Evolutionary conservation across 2,888 invertebrate species (phyloP), one percentile per base, ranked within the genome.

Genomic region (Kuschelorhynchus macadamiae): DNA sequence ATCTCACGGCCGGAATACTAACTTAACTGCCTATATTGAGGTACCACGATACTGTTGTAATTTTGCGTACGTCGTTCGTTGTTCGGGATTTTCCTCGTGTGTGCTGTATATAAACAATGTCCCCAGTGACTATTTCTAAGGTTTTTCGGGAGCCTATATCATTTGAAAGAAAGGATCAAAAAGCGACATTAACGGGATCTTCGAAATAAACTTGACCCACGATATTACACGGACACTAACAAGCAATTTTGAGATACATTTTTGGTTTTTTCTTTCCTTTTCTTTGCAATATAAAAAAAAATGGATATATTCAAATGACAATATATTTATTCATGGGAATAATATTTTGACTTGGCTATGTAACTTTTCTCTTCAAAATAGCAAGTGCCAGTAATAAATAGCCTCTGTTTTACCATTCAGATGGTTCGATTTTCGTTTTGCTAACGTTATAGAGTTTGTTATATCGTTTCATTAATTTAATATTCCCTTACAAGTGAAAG

Each of bases 181-280:
- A 44, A 33, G 17, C 20, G 16, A 55, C 18, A 21, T 7, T 39
- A 5, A 17, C 32, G 33, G 18, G 30, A 50, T 49, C 30, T 36
- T 39, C 39, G 21, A 55, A 25, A 11, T 1, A 12, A 5, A 8
- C 30, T 30, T 25, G n/a, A 30, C 12, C 21, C 30, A 25, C 42
- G 55, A 42, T 55, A 42, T 55, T 55, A 53, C 18, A 53, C 39
- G 53, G 25, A 39, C 41, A 55, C 17, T 16, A 11, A 0, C 21
- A 55, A 16, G 18, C n/a, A 44, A 21, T 55, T 42, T n/a, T 18
- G 17, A 5, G 39, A 14, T 18, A 8, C 17, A 30, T 41, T 32
- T 42, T 44, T 57, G 56, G n/a, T 46, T 33, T 42, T n/a, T 44
- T 44, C 46, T 57, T 57, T 56, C 30, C 5, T 12, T 21, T 49